Evolutionary conservation across 1,140 invertebrate species (phyloP), one percentile per base, ranked within the genome.

Genomic region (Pemphigus obesinymphae): DNA sequence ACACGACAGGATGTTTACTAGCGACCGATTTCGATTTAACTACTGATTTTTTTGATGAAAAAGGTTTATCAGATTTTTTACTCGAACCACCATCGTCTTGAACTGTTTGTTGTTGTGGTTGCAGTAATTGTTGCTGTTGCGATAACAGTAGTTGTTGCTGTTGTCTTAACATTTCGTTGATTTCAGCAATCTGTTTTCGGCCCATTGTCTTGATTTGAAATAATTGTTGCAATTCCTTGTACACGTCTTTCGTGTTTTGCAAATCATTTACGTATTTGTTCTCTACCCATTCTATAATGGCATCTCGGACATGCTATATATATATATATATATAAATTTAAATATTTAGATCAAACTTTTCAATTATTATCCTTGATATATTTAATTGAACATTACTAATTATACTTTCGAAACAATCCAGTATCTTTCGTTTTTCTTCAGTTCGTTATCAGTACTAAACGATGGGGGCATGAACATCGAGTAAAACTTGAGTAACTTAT

Each of bases 191-290:
- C 13, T 73, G 26, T 50, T 50, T 73, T 31, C n/a, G 45, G n/a
- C 70, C 70, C 7, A 80, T 17, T 5, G 13, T 11, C 3, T 58
- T 80, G 7, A 45, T 58, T 43, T 80, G 55, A 43, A 80, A 80
- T 26, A 80, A 40, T 63, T 63, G 37, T 80, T 80, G 76, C 43
- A 80, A 45, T 61, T 80, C 53, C 20, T 0, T 45, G n/a, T 61
- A 80, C 8, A 80, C 3, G 43, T 80, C 55, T 61, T 29, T n/a
- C 4, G 2, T 29, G 11, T 0, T 5, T 2, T 80, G 0, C 3
- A 31, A 3, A 17, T 80, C 55, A 26, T 29, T 63, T 10, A 0
- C 17, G 7, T 13, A 63, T 13, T 80, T 61, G 7, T 29, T 45
- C 26, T 40, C 53, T 4, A 50, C 2, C 37, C 23, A 29, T 5